These are phyloP conservation scores for Eubasilissa splendida DNA, from an alignment of 2,888 invertebrate species.

Conservation along the genomic window DNA sequence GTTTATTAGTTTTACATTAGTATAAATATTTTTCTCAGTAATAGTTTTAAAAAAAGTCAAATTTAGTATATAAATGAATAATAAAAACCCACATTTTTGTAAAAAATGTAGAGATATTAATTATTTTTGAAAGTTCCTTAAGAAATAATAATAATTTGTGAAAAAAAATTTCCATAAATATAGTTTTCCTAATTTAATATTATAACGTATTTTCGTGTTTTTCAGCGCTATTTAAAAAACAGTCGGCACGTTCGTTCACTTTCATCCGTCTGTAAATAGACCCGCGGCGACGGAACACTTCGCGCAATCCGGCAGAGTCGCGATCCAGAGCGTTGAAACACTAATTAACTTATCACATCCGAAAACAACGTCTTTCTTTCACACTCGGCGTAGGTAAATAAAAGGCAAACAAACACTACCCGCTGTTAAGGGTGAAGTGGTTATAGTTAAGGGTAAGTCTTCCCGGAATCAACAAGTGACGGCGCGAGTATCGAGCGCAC, in stretches of 20 bases:
- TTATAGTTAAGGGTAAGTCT: too few relatives aligned
- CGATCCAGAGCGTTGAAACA: not conserved
- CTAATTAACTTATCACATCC: conserved; percentile 10
- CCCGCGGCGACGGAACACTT: not conserved
- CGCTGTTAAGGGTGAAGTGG: not conserved
- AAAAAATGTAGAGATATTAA: too few relatives aligned
- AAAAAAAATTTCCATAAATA: not conserved
- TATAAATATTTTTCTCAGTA: too few relatives aligned
- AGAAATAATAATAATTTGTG: too few relatives aligned
- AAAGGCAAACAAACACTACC: not conserved
- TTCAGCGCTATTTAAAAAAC: not conserved
- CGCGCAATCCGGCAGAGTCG: too few relatives aligned
- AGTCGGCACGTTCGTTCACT: conserved; percentile 7
- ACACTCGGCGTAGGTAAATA: not conserved
- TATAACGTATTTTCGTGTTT: not conserved
- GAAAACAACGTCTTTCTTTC: not conserved
- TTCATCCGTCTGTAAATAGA: conserved; percentile 21
- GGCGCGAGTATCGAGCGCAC: too few relatives aligned
- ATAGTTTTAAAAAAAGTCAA: too few relatives aligned
- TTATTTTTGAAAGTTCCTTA: too few relatives aligned
- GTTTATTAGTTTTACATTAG: too few relatives aligned
- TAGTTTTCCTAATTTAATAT: not conserved
- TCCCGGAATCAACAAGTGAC: too few relatives aligned
- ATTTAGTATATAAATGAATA: too few relatives aligned
- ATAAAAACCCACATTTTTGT: too few relatives aligned